These are phyloP conservation scores for Gobio occitaniae DNA, from an alignment of 2,797 vertebrate species.

Conservation along the genomic window DNA sequence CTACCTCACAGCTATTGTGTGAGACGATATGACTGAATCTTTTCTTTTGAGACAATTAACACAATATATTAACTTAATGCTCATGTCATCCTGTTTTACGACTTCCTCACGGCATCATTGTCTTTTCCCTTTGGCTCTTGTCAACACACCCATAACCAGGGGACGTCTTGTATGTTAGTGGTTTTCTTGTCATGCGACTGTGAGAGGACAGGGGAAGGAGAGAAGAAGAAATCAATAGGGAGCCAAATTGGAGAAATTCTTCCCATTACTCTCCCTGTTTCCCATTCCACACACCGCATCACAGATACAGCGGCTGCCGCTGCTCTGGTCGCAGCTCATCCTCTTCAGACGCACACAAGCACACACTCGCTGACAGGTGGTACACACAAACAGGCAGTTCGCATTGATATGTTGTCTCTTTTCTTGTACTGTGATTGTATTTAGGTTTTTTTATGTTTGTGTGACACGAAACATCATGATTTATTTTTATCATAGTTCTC, in stretches of 20 bases:
- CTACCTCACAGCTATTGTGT: constrained; percentile 8
- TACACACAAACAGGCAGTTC: constrained; percentile 19
- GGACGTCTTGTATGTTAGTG: constrained; percentile 54
- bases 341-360: constrained; percentile 30
- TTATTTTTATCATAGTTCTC: constrained; percentile 9
- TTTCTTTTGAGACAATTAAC: constrained; percentile 70
- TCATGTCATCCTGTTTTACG: constrained; percentile 69
- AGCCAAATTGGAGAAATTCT: constrained; percentile 76
- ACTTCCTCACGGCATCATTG: constrained; percentile 6
- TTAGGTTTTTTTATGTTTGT: constrained; percentile 16
- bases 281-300: constrained; percentile 61
- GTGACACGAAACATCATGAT: constrained; percentile 12
- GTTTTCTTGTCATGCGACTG: constrained; percentile 51
- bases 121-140: constrained; percentile 30
- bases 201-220: constrained; percentile 60
- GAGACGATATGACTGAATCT: constrained; percentile 12
- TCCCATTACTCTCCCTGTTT: constrained; percentile 73
- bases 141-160: constrained; percentile 22
- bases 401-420: constrained; percentile 27
- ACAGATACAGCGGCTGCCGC: constrained; percentile 56
- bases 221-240: constrained; percentile 72
- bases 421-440: constrained; percentile 14
- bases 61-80: constrained; percentile 78
- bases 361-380: constrained; percentile 22
- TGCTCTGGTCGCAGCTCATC: constrained; percentile 31